phyloP scores from a whole-genome alignment of 1,140 invertebrate species.

The Reticulitermes speratus region DNA sequence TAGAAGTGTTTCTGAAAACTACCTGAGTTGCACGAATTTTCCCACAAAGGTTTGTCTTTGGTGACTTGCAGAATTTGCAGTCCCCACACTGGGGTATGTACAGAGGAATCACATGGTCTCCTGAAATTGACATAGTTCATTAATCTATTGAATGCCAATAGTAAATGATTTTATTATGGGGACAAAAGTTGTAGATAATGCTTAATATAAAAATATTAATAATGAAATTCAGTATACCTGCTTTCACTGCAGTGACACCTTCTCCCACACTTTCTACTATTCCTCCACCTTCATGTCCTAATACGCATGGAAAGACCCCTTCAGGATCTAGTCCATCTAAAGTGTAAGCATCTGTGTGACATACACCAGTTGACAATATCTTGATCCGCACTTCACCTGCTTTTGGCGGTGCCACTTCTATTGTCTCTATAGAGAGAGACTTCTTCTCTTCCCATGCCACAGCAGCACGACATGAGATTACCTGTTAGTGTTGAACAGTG shows the following conservation, averaged over 20 bases:
- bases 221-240: conserved; percentile 54
- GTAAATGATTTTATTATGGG: not conserved
- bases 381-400: conserved; percentile 76
- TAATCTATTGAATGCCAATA: not conserved
- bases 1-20: not conserved
- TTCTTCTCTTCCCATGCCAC: conserved; percentile 89
- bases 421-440: conserved; percentile 82
- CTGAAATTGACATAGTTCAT: conserved; percentile 41
- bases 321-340: conserved; percentile 90
- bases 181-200: not conserved
- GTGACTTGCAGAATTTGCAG: conserved; percentile 94
- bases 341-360: conserved; percentile 97
- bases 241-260: conserved; percentile 83
- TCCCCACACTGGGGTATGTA: conserved; percentile 96
- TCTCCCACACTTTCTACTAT: conserved; percentile 95
- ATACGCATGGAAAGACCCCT: conserved; percentile 88
- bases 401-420: conserved; percentile 94
- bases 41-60: conserved; percentile 95
- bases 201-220: not conserved
- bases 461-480: conserved; percentile 87
- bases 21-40: conserved; percentile 83
- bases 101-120: conserved; percentile 95
- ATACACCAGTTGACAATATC: conserved; percentile 86
- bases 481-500: conserved; percentile 45
- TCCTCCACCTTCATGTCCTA: conserved; percentile 94